Evolutionary conservation across 2,797 vertebrate species (phyloP), one percentile per base, ranked within the genome.

Genomic region (Spinibarbus caldwelli): DNA sequence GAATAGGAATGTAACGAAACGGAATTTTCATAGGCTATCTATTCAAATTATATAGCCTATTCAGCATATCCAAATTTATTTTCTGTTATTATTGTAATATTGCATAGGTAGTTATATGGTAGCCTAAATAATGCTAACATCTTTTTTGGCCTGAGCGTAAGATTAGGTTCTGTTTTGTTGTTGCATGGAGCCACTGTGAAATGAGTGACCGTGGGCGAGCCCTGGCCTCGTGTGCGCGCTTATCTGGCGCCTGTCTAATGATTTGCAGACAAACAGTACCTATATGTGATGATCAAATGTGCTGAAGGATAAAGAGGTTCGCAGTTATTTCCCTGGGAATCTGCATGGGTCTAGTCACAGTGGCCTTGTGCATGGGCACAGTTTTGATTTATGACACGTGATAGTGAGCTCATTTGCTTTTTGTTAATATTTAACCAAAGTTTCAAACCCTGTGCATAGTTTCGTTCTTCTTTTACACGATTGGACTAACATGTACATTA

Each of bases 351-450:
- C 94, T 92, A 90, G 85, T 94, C 94, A 93, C 90, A 86, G 90
- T 91, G 97, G 94, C 97, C 96, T 98, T 97, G 97, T 90, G 88
- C 90, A 71, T 73, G 83, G 90, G 31, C 72, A 76, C 72, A 45
- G n/a, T 54, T 93, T 94, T 97, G 96, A 97, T 97, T 97, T 96
- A 96, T 96, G 93, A 91, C 87, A 89, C 88, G 90, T 89, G 91
- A 93, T 90, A 89, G 88, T 86, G 89, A 93, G 90, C 93, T 91
- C 90, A 93, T 89, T 93, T 95, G 95, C 92, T 90, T 93, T 93
- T 95, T 94, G 97, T 97, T 98, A 97, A 97, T 97, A 92, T 97
- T 97, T 96, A 94, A 93, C 95, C 92, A 92, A 86, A 88, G 86
- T 93, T 80, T 34, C 52, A 72, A 82, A 77, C 73, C 49, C 19